Evolutionary conservation across 1,140 invertebrate species (phyloP), one percentile per base, ranked within the genome.

Genomic region (Pomacea maculata): DNA sequence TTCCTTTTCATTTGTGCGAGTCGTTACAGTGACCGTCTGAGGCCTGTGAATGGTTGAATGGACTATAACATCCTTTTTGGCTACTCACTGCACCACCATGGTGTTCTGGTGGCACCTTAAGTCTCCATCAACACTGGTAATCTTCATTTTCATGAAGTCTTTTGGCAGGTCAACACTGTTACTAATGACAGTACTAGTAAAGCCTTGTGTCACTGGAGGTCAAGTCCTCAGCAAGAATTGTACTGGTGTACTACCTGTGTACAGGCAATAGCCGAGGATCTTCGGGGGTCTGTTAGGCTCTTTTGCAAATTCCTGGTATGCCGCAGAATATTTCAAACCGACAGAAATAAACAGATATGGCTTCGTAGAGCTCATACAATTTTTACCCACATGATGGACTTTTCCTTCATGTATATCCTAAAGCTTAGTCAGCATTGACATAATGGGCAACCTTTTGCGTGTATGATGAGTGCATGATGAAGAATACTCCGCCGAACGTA

Each of bases 11-110:
- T 29, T 75, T 17, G n/a, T 52, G 52, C 83, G 63, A 11, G 52
- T 54, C 34, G 79, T 75, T 14, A 74, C 64, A 0, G 4, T 9
- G 17, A 25, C 10, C 52, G 71, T 14, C 8, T 72, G 0, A 72
- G 65, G 68, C n/a, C 17, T 71, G 68, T 81, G 67, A 8, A 63
- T 9, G 8, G 80, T 77, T 12, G 75, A 29, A 5, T 79, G 21
- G 8, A 75, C n/a, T 25, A 12, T 21, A 11, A 82, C 70, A 45
- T 76, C 75, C 17, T 70, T 63, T 45, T 79, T 82, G 68, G 79
- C 81, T 25, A 14, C 74, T 76, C 81, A 78, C 61, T 29, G 7
- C 4, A 55, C 68, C 2, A 64, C 75, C 15, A 73, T 5, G 8
- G 78, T 63, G 8, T 65, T 25, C 7, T 68, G 63, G n/a, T 67